Evolutionary conservation across 2,797 vertebrate genomes (phyloP).

Genomic region (Leptoclinus maculatus): DNA sequence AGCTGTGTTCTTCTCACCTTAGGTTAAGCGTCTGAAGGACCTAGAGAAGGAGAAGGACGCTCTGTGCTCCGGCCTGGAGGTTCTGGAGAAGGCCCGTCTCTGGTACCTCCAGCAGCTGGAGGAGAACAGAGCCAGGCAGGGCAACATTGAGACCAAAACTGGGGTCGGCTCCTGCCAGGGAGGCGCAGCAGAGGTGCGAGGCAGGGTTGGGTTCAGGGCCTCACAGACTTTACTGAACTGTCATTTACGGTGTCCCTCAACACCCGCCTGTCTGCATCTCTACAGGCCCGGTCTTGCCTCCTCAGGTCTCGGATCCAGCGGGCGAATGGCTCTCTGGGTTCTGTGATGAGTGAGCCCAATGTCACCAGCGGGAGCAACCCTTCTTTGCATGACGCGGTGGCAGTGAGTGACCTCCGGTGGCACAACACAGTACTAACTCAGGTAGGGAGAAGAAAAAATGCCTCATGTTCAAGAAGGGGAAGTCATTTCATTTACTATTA

Average conservation of each 20-base stretch:
- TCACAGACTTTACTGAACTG: neutral
- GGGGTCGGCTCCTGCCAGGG: neutral
- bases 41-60: conserved; percentile 87
- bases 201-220: neutral
- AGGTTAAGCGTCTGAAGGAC: conserved; percentile 86
- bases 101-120: conserved; percentile 85
- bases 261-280: neutral
- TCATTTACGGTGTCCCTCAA: neutral
- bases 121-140: conserved; percentile 64
- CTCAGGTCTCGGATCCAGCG: conserved; percentile 79
- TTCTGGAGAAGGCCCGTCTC: conserved; percentile 81
- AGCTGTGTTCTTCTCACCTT: neutral
- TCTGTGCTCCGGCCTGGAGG: conserved; percentile 85
- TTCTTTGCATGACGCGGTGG: conserved; percentile 53
- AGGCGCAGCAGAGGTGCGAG: conserved; percentile 51
- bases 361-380: conserved; percentile 54
- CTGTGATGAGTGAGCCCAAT: conserved; percentile 79
- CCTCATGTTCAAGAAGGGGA: too few relatives aligned
- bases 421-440: conserved; percentile 76
- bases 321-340: conserved; percentile 80
- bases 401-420: conserved; percentile 81
- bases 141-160: conserved; percentile 20
- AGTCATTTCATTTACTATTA: neutral
- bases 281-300: conserved; percentile 64
- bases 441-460: conserved; percentile 51